A percentile compares a stretch with the other conserved stretches of the same genome.
Conservation (phyloP, 2,888 invertebrate genomes). For the Ornithoptera alexandrae region DNA sequence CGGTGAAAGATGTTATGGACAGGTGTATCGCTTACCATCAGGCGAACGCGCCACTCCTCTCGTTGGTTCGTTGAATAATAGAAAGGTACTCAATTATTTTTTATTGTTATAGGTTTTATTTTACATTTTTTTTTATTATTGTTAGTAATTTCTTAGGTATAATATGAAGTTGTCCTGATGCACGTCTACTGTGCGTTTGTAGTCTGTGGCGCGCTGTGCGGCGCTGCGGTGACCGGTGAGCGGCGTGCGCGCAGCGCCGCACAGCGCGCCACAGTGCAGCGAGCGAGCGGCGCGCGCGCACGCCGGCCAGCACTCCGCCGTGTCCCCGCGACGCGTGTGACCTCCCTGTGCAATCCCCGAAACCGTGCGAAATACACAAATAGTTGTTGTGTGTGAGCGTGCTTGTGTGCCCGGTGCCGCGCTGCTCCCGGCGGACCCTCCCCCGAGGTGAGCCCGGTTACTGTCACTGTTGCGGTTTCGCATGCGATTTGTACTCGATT, state of each 20-base stretch:
- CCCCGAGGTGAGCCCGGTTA: constrained; percentile 34
- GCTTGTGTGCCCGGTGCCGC: constrained; percentile 16
- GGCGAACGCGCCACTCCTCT: too few species aligned
- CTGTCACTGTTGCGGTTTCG: constrained; percentile 28
- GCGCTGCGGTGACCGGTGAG: too few species aligned
- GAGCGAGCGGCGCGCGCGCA: constrained; percentile 47
- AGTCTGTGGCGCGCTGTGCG: constrained; percentile 59
- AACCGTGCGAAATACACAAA: constrained; percentile 9
- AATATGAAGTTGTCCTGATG: too few species aligned
- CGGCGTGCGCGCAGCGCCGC: constrained; percentile 32
- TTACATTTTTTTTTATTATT: too few species aligned
- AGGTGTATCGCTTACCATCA: too few species aligned
- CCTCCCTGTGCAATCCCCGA: constrained; percentile 5
- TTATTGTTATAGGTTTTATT: too few species aligned
- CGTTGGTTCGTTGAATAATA: too few species aligned
- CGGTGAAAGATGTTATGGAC: too few species aligned
- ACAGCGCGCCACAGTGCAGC: constrained; percentile 61
- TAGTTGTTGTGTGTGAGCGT: constrained; percentile 25
- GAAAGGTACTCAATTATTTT: too few species aligned
- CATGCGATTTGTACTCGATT: constrained; percentile 39
- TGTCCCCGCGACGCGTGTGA: constrained; percentile 40
- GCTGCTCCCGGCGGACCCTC: constrained; percentile 1
- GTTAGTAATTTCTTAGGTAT: too few species aligned
- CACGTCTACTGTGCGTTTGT: neutral
- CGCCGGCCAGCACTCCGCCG: constrained; percentile 39